Evolutionary conservation across 2,797 vertebrate species (phyloP).

Genomic region (Buphagus erythrorhynchus): DNA sequence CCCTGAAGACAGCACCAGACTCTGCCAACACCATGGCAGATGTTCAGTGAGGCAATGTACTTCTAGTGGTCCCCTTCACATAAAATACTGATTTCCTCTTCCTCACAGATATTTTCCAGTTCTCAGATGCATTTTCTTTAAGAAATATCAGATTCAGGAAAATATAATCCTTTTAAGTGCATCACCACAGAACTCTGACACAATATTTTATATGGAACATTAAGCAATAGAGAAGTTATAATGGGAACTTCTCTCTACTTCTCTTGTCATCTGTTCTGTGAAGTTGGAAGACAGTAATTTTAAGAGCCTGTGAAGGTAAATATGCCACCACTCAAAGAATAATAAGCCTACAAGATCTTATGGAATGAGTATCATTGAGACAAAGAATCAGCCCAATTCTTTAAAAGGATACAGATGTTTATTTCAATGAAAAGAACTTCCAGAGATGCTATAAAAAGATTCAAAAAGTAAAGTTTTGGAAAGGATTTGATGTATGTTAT

Average conservation of each 20-base stretch:
- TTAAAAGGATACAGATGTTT: not conserved
- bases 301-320: not conserved
- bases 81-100: not conserved
- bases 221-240: not conserved
- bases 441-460: not conserved
- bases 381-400: not conserved
- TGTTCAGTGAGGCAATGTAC: fast-evolving
- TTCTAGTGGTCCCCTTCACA: not conserved
- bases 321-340: not conserved
- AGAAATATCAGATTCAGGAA: not conserved
- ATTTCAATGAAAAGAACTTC: not conserved
- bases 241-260: not conserved
- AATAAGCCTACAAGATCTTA: not conserved
- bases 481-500: not conserved
- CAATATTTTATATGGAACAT: not conserved
- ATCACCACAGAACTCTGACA: not conserved
- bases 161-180: not conserved
- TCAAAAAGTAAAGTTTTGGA: not conserved
- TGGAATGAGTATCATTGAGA: not conserved
- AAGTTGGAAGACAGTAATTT: slow-evolving; percentile 21
- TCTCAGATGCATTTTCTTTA: not conserved
- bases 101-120: not conserved
- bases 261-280: slow-evolving; percentile 2
- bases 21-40: not conserved
- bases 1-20: not conserved